Conservation (phyloP, 2,797 vertebrate genomes). For the Oceanodroma leucorhoa region DNA sequence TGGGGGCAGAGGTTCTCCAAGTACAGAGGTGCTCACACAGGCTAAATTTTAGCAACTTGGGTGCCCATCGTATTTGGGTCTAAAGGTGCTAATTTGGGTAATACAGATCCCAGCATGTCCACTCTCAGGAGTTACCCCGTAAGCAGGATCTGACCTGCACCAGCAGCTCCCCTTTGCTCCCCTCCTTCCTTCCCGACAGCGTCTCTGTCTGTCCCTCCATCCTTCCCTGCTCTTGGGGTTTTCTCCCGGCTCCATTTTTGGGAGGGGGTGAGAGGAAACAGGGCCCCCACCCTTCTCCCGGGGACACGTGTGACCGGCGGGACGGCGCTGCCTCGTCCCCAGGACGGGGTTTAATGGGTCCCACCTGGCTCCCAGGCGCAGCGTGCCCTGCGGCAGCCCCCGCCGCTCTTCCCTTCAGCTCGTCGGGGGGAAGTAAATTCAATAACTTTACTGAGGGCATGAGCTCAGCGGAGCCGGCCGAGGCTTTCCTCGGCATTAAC, state of each 20-base stretch:
- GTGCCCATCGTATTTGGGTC: accelerated
- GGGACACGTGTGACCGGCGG: neutral
- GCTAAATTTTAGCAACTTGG: neutral
- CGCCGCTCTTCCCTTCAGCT: neutral
- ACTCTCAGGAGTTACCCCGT: accelerated
- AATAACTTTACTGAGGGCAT: neutral
- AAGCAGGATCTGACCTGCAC: neutral
- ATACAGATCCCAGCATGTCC: neutral
- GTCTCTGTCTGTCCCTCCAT: neutral
- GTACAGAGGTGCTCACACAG: neutral
- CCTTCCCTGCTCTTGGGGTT: neutral
- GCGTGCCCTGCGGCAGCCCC: neutral
- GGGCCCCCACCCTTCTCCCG: neutral
- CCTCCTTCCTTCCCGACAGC: neutral
- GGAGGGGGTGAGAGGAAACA: neutral
- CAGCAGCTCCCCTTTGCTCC: neutral
- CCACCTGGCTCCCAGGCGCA: neutral
- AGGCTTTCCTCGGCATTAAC: neutral
- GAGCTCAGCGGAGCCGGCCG: neutral
- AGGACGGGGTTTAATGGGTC: neutral
- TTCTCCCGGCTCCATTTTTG: neutral
- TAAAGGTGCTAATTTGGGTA: neutral
- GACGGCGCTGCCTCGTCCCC: neutral
- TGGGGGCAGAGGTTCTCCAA: neutral
- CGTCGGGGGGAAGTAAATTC: accelerated